Percentiles rank a stretch among this genome's conserved stretches.
Evolutionary conservation across 2,113 vertebrate genomes (phyloP).

Genomic region (Potamarius usumacintae): DNA sequence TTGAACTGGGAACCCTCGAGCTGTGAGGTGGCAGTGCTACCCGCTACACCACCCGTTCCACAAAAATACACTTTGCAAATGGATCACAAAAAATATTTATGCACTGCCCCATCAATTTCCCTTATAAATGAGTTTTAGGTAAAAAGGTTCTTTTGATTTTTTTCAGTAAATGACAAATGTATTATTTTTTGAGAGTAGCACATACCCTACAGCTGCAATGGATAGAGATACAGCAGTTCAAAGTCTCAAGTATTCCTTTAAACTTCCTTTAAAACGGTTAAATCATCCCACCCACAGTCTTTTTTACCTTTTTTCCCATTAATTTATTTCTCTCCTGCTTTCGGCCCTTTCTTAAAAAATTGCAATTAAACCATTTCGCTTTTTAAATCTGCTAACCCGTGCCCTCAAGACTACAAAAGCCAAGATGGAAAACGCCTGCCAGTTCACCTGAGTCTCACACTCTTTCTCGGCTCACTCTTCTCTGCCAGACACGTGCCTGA

Average conservation of each 20-base stretch:
- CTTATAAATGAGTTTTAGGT: not conserved
- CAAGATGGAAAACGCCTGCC: not conserved
- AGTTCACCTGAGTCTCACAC: not conserved
- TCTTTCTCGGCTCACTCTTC: constrained; percentile 9
- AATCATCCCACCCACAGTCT: not conserved
- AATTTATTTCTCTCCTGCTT: constrained; percentile 14
- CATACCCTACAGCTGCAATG: not conserved
- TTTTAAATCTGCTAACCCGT: constrained; percentile 30
- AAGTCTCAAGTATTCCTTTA: not conserved
- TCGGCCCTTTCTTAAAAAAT: not conserved
- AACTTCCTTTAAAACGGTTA: not conserved
- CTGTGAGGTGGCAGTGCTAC: not conserved
- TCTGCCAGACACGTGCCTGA: constrained; percentile 45
- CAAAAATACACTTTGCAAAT: not conserved
- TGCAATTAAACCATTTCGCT: constrained; percentile 29
- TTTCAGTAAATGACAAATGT: not conserved
- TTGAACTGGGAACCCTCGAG: not conserved
- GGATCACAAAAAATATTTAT: not conserved
- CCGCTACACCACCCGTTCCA: not conserved
- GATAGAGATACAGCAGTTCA: too few species aligned
- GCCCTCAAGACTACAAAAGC: constrained; percentile 5
- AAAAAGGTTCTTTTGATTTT: not conserved
- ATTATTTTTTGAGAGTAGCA: not conserved
- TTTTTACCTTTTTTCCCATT: constrained; percentile 18
- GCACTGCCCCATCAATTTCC: not conserved